Conservation (phyloP, 2,113 vertebrate species). For the Hucho hucho region DNA sequence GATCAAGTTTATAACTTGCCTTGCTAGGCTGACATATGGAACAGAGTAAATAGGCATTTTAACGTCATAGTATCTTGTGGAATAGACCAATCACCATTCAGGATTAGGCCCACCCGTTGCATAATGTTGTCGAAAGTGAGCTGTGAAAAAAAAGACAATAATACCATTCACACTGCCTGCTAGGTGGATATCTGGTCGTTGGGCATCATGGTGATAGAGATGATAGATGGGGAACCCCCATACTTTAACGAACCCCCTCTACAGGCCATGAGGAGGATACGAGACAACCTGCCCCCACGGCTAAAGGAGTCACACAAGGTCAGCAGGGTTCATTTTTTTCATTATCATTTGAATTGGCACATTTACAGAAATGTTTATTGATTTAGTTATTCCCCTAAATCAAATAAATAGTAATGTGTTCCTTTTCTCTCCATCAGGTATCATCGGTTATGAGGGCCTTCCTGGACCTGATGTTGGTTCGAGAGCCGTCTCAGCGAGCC, state of each 20-base stretch:
- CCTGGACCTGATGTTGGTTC: slow-evolving; percentile 94
- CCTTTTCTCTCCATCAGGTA: slow-evolving; percentile 72
- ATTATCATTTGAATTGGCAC: background rate
- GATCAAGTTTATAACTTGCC: no score
- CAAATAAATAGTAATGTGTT: background rate
- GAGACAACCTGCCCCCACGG: slow-evolving; percentile 93
- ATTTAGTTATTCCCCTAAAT: background rate
- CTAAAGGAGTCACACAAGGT: slow-evolving; percentile 97
- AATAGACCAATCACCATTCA: no score
- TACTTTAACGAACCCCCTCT: slow-evolving; percentile 98
- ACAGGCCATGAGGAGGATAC: slow-evolving; percentile 98
- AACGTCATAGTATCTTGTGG: no score
- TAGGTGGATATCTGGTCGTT: slow-evolving; percentile 97
- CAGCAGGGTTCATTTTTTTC: background rate
- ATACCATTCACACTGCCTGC: background rate
- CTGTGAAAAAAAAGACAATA: background rate
- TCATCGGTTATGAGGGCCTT: slow-evolving; percentile 90
- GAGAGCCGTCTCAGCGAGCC: slow-evolving; percentile 93
- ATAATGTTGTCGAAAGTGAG: no score
- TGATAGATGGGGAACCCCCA: slow-evolving; percentile 96
- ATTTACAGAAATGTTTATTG: background rate
- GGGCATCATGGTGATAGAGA: slow-evolving; percentile 99
- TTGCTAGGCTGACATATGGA: no score
- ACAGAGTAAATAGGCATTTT: no score
- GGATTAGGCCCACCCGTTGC: no score